A percentile compares a stretch with the other conserved stretches of the same genome.
phyloP scores from a whole-genome alignment of 1,140 invertebrate genomes.

The Eupristina koningsbergeri region DNA sequence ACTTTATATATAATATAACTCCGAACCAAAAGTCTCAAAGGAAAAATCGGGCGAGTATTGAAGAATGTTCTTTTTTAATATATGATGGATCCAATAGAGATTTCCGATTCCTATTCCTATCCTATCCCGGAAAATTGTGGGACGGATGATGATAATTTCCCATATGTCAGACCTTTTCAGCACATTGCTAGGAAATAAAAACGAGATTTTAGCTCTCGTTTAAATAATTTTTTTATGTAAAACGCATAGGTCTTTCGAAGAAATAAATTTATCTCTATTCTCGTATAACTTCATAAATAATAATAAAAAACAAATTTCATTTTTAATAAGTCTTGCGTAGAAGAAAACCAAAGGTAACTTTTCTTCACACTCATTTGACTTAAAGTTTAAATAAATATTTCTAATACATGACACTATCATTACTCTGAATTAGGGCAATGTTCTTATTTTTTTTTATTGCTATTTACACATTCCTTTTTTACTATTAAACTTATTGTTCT shows the following conservation, averaged over 20 bases:
- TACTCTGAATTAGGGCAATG: background rate
- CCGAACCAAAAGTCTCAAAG: background rate
- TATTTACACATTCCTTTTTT: background rate
- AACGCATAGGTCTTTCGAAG: too few species aligned
- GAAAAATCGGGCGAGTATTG: background rate
- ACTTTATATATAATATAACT: background rate
- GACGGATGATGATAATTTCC: too few species aligned
- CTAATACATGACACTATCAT: background rate
- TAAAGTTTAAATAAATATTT: background rate
- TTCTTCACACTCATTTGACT: too few species aligned
- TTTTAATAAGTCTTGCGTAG: too few species aligned
- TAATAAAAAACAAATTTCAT: too few species aligned
- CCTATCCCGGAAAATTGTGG: too few species aligned
- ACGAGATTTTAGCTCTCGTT: background rate
- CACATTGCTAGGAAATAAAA: background rate
- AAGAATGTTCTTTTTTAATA: slow-evolving; percentile 20
- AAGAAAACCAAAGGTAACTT: background rate
- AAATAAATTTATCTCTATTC: too few species aligned
- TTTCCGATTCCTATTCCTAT: too few species aligned
- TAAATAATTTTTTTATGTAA: background rate
- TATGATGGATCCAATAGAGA: slow-evolving; percentile 16
- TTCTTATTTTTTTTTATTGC: background rate
- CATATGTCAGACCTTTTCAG: background rate
- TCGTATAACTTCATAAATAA: too few species aligned
- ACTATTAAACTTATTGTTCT: background rate